phyloP scores from a whole-genome alignment of 2,797 vertebrate species.

The Nasua narica region DNA sequence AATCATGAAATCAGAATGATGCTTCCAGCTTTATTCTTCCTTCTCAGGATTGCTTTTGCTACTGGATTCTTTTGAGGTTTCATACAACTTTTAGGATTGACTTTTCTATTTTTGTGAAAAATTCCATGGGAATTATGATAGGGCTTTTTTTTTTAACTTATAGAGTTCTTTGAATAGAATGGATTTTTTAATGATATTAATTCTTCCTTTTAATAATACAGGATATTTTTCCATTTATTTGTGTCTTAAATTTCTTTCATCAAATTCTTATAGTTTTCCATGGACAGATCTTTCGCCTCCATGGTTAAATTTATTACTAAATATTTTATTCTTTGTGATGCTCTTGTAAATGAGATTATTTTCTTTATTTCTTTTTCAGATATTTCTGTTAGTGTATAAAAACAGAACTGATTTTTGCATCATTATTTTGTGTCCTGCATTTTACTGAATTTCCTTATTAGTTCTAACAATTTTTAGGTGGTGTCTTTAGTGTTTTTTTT shows the following conservation, averaged over 20 bases:
- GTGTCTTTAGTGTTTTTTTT: not conserved
- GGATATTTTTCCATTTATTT: not conserved
- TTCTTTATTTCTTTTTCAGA: not conserved
- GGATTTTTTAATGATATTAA: not conserved
- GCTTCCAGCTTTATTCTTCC: not conserved
- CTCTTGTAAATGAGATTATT: not conserved
- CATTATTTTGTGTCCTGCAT: not conserved
- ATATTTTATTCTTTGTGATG: not conserved
- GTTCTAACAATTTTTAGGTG: not conserved
- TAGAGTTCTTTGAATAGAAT: not conserved
- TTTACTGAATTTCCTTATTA: not conserved
- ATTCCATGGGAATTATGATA: not conserved
- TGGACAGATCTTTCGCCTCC: not conserved
- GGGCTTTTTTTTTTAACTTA: not conserved
- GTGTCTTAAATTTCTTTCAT: not conserved
- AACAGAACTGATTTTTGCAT: not conserved
- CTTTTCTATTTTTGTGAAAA: not conserved
- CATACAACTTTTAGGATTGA: not conserved
- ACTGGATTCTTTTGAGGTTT: not conserved
- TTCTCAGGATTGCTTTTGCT: not conserved
- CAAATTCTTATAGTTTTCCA: not conserved
- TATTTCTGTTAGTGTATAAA: not conserved
- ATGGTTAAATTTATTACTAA: not conserved
- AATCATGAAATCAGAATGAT: not conserved
- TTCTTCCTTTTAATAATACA: not conserved